These are phyloP conservation scores for Oreotrochilus melanogaster DNA, from an alignment of 2,113 vertebrate genomes.

Conservation along the genomic window DNA sequence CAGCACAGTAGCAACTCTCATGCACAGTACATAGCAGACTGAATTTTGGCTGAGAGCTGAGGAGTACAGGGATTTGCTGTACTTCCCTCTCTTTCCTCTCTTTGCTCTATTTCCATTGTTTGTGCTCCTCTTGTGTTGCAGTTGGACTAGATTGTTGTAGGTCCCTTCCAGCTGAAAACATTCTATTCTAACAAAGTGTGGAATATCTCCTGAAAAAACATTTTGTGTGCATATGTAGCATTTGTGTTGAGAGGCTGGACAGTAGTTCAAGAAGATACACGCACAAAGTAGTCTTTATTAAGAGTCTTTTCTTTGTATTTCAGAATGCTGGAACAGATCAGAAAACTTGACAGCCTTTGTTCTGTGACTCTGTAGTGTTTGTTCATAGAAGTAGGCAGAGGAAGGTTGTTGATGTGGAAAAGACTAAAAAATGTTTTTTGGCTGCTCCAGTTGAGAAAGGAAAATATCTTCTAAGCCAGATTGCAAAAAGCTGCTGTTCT, in stretches of 20 bases:
- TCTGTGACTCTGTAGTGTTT: too few relatives aligned
- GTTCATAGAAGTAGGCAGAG: background rate
- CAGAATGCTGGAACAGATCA: background rate
- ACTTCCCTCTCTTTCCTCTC: background rate
- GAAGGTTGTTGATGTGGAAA: background rate
- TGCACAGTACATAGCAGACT: background rate
- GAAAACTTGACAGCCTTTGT: background rate
- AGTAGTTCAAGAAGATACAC: background rate
- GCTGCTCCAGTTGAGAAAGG: background rate
- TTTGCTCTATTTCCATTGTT: background rate
- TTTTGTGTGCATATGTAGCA: background rate
- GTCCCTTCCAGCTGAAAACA: background rate
- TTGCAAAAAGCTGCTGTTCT: background rate
- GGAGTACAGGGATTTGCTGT: slow-evolving; percentile 21
- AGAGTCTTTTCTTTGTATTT: background rate
- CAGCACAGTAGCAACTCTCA: slow-evolving; percentile 3
- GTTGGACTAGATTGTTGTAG: background rate
- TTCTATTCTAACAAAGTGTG: background rate
- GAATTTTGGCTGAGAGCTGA: background rate
- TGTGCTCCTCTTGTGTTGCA: background rate
- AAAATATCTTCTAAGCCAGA: background rate
- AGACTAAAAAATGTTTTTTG: background rate
- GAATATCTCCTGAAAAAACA: background rate
- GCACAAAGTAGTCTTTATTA: background rate
- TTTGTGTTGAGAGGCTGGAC: background rate